Evolutionary conservation across 2,113 vertebrate species (phyloP), one percentile per base, ranked within the genome.

Genomic region (Rattus norvegicus): DNA sequence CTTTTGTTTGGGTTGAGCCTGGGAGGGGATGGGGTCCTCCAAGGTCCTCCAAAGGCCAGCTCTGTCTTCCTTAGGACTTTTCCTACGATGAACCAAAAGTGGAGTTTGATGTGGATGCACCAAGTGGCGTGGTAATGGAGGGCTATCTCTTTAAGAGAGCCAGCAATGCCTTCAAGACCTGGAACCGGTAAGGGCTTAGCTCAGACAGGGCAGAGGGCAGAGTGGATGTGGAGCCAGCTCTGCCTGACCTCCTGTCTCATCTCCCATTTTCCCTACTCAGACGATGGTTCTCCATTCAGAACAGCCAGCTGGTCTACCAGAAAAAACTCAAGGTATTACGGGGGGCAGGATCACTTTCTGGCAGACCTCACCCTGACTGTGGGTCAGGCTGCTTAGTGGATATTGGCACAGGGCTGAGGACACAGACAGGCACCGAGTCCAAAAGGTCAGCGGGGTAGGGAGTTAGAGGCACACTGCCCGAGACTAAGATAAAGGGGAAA

Each of bases 241-340:
- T 0, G 49, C 49, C 67, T 97, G 90, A 96, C 76, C 43, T 4
- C 59, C 5, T 1, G 4, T 69, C n/a, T 52, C 52, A 3, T 54
- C 52, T 54, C 52, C 63, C 9, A 9, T 75, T 22, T 24, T 83
- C 63, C 93, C 12, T 59, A 11, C 52, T 84, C 20, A 99, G 99
- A 98, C 99, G 99, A 90, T 99, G 99, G 99, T 99, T 99, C 97
- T 99, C 99, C 98, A 99, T 99, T 95, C 99, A 99, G 98, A 99
- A 99, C 98, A 99, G 99, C 97, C 99, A 99, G 98, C 99, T 99
- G 98, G 99, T 99, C 43, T 99, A 99, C 98, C 99, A 99, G 99
- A 99, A 99, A 91, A 99, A 99, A 97, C 98, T 99, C 83, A 99
- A 99, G 98, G 99, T 98, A 97, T 97, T 99, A 98, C 36, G 72